Conservation (phyloP, 2,113 vertebrate species). For the Dendropsophus ebraccatus region DNA sequence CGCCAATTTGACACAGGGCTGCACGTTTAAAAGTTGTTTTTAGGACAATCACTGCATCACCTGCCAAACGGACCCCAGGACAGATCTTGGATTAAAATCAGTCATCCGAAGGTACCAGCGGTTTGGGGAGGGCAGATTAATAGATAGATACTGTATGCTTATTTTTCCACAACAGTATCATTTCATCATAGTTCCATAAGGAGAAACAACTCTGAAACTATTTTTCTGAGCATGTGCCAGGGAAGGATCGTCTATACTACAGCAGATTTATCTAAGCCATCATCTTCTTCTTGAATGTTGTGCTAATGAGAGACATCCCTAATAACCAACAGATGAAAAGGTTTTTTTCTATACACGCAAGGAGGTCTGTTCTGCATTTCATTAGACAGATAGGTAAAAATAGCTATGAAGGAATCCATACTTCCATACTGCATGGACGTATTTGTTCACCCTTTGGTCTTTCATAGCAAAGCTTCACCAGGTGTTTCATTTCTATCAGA, state of each 20-base stretch:
- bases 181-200: background rate
- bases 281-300: conserved; percentile 6
- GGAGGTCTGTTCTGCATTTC: conserved; percentile 11
- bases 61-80: too few species aligned
- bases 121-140: too few species aligned
- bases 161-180: background rate
- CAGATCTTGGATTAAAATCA: too few species aligned
- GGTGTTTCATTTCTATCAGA: background rate
- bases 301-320: conserved; percentile 20
- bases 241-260: background rate
- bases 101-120: too few species aligned
- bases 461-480: background rate
- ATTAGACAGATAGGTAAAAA: conserved; percentile 36
- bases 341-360: conserved; percentile 17
- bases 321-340: conserved; percentile 40
- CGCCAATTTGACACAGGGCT: too few species aligned
- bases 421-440: background rate
- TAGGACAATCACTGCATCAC: too few species aligned
- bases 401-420: background rate
- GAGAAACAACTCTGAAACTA: background rate
- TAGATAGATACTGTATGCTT: too few species aligned
- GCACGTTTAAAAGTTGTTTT: too few species aligned
- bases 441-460: background rate
- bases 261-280: conserved; percentile 32
- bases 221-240: conserved; percentile 14